Percentiles rank a stretch among this genome's conserved stretches.
Evolutionary conservation across 1,140 invertebrate species (phyloP).

Genomic region (Drosophila lowei): DNA sequence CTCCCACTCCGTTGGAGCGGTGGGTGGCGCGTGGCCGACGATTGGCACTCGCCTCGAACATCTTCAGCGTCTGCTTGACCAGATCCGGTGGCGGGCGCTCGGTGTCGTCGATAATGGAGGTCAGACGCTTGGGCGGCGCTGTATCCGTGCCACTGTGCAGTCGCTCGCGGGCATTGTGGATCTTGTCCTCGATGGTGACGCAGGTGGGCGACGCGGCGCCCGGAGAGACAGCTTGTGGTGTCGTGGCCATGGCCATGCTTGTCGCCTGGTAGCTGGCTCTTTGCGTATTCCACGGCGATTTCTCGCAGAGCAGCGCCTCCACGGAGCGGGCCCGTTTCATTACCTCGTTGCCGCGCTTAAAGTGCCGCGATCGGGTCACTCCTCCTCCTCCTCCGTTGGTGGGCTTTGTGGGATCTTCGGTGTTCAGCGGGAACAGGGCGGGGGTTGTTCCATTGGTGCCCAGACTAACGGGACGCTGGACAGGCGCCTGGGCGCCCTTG

Average conservation of each 20-base stretch:
- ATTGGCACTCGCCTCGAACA: constrained; percentile 90
- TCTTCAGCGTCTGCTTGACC: constrained; percentile 91
- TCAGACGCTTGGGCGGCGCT: constrained; percentile 86
- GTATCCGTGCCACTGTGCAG: constrained; percentile 73
- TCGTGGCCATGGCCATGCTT: constrained; percentile 47
- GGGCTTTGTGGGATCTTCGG: constrained; percentile 10
- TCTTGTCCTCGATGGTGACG: constrained; percentile 83
- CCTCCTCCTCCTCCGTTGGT: constrained; percentile 16
- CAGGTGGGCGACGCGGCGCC: constrained; percentile 41
- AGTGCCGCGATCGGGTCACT: constrained; percentile 66
- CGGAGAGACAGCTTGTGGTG: constrained; percentile 3
- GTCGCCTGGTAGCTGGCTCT: constrained; percentile 29
- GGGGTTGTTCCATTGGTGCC: constrained; percentile 29
- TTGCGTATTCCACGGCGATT: constrained; percentile 71
- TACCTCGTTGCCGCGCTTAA: constrained; percentile 81
- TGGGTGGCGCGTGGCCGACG: constrained; percentile 80
- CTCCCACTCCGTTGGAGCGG: constrained; percentile 85
- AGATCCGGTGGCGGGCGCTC: constrained; percentile 93
- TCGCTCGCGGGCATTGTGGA: constrained; percentile 71
- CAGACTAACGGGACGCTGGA: constrained; percentile 41
- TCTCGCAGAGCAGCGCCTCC: constrained; percentile 89
- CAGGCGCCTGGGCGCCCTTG: constrained; percentile 35
- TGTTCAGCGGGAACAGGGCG: neutral
- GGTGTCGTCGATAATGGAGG: constrained; percentile 89
- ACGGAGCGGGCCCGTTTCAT: constrained; percentile 93